Evolutionary conservation across 2,888 invertebrate genomes (phyloP), one percentile per base, ranked within the genome.

Genomic region (Timema cristinae): DNA sequence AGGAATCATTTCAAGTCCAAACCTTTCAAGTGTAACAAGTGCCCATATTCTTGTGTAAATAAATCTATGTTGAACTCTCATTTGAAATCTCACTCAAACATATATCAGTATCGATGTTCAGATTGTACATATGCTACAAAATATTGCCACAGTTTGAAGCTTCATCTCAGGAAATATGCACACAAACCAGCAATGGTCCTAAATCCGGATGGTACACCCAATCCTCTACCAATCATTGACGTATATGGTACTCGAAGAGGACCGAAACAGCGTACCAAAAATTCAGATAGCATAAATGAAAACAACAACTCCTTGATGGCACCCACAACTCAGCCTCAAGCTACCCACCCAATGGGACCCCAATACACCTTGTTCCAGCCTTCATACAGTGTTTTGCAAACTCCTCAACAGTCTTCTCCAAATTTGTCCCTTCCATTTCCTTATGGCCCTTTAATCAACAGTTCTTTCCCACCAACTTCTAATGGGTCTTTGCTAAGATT

Each of bases 21-120:
- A 81, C 98, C 98, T 1, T 98, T 94, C 85, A 93, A 93, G 81
- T 98, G 98, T 82, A 87, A 88, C 75, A 90, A 94, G 79, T 98
- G 98, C 81, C 86, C 88, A 16, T 96, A 96, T 79, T 88, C 90
- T 0, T 98, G 97, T 81, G 97, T 97, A n/a, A 98, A 97, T 84
- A 97, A 97, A 81, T 98, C 98, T 0, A 99, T 99, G 99, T 86
- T 99, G 71, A 98, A 97, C 83, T 97, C 97, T 0, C 99, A 99
- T 81, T 88, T 97, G 80, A 99, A 99, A 81, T 96, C 95, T 0
- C 99, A 99, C 82, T 93, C 93, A 0, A 92, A 91, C 76, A 86
- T 97, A 0, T 97, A 97, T 79, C 96, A 95, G 80, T 98, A 95
- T 82, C 88, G 94, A 54, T 99, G 99, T 81, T 86, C 91, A 0